phyloP scores from a whole-genome alignment of 2,797 vertebrate genomes.

The Dermochelys coriacea region DNA sequence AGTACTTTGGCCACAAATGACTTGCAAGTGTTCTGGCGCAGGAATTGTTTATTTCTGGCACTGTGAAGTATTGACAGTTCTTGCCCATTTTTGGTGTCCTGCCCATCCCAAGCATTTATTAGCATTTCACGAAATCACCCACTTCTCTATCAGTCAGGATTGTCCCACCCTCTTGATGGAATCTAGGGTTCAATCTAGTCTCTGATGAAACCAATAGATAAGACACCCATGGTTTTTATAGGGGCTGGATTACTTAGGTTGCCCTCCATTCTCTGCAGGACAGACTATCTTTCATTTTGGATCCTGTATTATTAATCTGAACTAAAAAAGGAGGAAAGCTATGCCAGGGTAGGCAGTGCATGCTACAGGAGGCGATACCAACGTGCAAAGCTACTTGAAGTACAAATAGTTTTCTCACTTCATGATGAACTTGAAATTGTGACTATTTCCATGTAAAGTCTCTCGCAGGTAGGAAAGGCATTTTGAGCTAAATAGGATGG shows the following conservation, averaged over 20 bases:
- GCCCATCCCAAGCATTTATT: neutral
- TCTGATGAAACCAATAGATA: slow-evolving; percentile 6
- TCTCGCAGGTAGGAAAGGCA: neutral
- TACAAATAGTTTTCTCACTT: slow-evolving; percentile 1
- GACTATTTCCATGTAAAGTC: neutral
- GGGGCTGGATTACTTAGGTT: neutral
- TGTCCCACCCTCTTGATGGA: accelerated
- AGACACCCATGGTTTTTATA: slow-evolving; percentile 24
- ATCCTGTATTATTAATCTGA: slow-evolving; percentile 20
- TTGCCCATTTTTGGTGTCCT: neutral
- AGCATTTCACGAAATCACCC: neutral
- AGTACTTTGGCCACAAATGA: accelerated
- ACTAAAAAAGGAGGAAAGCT: slow-evolving; percentile 62
- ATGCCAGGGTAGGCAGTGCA: slow-evolving; percentile 49
- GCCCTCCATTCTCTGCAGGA: slow-evolving; percentile 38
- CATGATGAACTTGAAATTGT: neutral
- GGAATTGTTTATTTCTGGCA: accelerated
- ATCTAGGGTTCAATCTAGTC: neutral
- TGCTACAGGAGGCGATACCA: slow-evolving; percentile 32
- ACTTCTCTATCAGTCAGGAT: neutral
- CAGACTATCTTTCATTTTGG: slow-evolving; percentile 17
- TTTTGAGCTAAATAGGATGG: neutral
- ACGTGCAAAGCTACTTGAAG: slow-evolving; percentile 35
- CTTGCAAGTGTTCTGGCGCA: accelerated
- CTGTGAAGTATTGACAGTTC: accelerated